Evolutionary conservation across 2,888 invertebrate species (phyloP).

Genomic region (Drosophila barbarae): DNA sequence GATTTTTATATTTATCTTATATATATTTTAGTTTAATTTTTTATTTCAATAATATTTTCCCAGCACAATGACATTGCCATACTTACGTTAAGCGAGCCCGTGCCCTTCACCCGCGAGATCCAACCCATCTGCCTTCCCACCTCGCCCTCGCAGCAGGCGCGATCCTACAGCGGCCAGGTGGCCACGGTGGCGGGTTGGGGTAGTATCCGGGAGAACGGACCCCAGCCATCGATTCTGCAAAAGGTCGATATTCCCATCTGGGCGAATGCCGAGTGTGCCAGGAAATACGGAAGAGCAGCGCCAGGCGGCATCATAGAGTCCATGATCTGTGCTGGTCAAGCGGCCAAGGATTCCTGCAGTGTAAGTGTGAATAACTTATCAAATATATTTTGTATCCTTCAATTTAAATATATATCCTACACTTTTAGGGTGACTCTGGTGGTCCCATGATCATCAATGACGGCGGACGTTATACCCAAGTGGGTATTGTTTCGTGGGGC

Average conservation of each 20-base stretch:
- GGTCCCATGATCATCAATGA: slow-evolving; percentile 91
- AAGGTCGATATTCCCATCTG: slow-evolving; percentile 92
- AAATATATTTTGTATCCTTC: neutral
- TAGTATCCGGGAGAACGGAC: slow-evolving; percentile 85
- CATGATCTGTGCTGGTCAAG: slow-evolving; percentile 92
- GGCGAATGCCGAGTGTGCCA: slow-evolving; percentile 88
- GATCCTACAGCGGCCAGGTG: slow-evolving; percentile 84
- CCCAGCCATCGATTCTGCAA: slow-evolving; percentile 89
- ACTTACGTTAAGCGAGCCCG: slow-evolving; percentile 88
- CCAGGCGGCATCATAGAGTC: slow-evolving; percentile 92
- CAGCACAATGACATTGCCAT: slow-evolving; percentile 92
- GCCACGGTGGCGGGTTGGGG: slow-evolving; percentile 95
- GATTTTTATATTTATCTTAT: too few species aligned
- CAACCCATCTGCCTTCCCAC: slow-evolving; percentile 89
- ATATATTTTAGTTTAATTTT: too few species aligned
- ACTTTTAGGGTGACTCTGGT: slow-evolving; percentile 89
- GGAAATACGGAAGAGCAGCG: slow-evolving; percentile 91
- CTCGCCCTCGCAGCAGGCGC: slow-evolving; percentile 76
- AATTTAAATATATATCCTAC: neutral
- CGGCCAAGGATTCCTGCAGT: slow-evolving; percentile 92
- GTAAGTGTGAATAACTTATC: slow-evolving; percentile 81
- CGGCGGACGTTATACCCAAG: slow-evolving; percentile 88
- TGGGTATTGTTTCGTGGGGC: slow-evolving; percentile 94
- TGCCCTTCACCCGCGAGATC: slow-evolving; percentile 85
- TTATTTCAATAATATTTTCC: neutral